A percentile compares a stretch with the other conserved stretches of the same genome.
Evolutionary conservation across 2,113 vertebrate species (phyloP).

Genomic region (Macquaria ambigua): DNA sequence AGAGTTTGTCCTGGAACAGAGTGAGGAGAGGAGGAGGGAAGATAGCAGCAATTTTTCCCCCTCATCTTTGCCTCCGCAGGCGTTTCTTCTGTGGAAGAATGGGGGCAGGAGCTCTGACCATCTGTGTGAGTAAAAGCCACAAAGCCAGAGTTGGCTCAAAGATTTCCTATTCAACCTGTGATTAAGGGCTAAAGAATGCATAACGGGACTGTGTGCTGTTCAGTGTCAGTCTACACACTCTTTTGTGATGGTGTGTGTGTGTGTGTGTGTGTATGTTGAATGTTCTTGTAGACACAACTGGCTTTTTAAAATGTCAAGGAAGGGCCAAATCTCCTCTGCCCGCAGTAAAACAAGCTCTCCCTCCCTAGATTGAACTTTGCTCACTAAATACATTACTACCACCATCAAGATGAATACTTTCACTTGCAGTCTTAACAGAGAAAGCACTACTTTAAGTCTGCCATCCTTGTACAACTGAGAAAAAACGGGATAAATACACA

Average conservation of each 20-base stretch:
- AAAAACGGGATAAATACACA: background rate
- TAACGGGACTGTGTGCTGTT: background rate
- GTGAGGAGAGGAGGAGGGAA: slow-evolving; percentile 65
- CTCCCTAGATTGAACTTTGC: background rate
- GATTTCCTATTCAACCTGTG: slow-evolving; percentile 48
- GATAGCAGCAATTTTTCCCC: slow-evolving; percentile 55
- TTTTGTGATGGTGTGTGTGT: slow-evolving; percentile 33
- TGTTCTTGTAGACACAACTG: slow-evolving; percentile 8
- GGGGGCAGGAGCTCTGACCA: slow-evolving; percentile 92
- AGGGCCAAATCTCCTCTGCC: background rate
- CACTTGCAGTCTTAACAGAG: background rate
- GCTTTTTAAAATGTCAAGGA: slow-evolving; percentile 30
- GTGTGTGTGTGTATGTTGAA: slow-evolving; percentile 15
- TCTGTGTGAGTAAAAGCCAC: slow-evolving; percentile 90
- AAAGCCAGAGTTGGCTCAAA: slow-evolving; percentile 34
- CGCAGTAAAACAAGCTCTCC: background rate
- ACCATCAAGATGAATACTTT: background rate
- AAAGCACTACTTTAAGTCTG: background rate
- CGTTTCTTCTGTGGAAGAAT: slow-evolving; percentile 81
- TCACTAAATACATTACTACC: background rate
- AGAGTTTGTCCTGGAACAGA: slow-evolving; percentile 51
- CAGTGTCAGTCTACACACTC: slow-evolving; percentile 10
- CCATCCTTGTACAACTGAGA: background rate
- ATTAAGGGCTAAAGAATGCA: slow-evolving; percentile 47
- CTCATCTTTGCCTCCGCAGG: slow-evolving; percentile 69